Evolutionary conservation across 92 coral and sea anemone species (phyloP), one percentile per base, ranked within the genome.

Genomic region (Desmophyllum pertusum): DNA sequence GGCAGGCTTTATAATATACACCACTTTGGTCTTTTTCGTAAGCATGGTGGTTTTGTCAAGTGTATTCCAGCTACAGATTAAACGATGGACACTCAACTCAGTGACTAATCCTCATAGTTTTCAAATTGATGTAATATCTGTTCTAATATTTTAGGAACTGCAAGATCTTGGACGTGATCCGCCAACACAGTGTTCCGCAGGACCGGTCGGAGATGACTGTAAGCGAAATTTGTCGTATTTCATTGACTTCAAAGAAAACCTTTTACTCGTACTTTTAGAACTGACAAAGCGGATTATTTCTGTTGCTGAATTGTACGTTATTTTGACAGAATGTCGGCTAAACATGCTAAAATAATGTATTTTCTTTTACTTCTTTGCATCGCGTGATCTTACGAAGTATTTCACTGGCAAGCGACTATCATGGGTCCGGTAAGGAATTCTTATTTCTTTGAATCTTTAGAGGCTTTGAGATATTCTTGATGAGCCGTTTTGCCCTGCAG

Each of bases 151-250:
- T 81, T 90, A 97, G 99, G 99, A 97, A 89, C 88, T 97, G 81
- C 99, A 97, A 90, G 99, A 97, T 90, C 94, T 97, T 89, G 97
- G 97, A 62, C 93, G 98, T 79, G 99, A 97, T 97, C 99, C 99
- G 76, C 99, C 99, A 72, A 96, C 99, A 66, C 99, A 97, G 79
- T 97, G 99, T 84, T 94, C 98, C 70, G 99, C 99, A 74, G 99
- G 99, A 84, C 99, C 99, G 79, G 98, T 97, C 83, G 99, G 99
- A 89, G 98, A 95, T 45, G 99, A 97, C 84, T 85, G 99, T 97
- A 89, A 95, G 99, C 88, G 75, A 45, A 75, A 76, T 87, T 66
- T 45, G 76, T 70, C 42, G 81, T 76, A 40, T 75, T 63, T 78
- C 57, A 37, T 77, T 40, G 38, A 6, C 29, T 81, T 40, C 21